Evolutionary conservation across 2,888 invertebrate genomes (phyloP).

Genomic region (Cryptops parisi): DNA sequence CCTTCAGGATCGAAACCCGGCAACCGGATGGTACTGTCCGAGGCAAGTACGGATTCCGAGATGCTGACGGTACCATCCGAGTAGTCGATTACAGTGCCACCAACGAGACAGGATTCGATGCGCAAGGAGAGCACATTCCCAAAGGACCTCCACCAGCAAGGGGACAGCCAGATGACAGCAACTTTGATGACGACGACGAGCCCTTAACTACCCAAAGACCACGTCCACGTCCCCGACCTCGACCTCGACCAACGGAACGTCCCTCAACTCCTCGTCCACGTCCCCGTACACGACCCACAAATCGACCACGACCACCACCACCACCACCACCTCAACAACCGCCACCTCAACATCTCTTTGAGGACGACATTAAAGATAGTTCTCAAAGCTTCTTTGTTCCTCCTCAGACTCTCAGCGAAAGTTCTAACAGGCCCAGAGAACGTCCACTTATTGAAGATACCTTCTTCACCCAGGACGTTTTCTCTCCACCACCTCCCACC

Average conservation of each 20-base stretch:
- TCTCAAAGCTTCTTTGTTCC: background rate
- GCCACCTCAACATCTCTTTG: slow-evolving; percentile 2
- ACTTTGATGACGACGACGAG: slow-evolving; percentile 9
- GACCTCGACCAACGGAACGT: background rate
- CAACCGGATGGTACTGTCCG: slow-evolving; percentile 12
- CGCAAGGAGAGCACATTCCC: slow-evolving; percentile 14
- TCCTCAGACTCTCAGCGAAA: background rate
- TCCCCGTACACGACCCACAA: background rate
- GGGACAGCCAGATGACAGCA: background rate
- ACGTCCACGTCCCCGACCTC: background rate
- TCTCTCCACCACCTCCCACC: background rate
- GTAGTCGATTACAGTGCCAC: slow-evolving; percentile 18
- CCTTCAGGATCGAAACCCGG: slow-evolving; percentile 14
- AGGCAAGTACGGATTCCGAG: slow-evolving; percentile 19
- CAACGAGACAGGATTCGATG: slow-evolving; percentile 16
- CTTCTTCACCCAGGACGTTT: background rate
- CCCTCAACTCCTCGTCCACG: slow-evolving; percentile 6
- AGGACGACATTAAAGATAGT: slow-evolving; percentile 1
- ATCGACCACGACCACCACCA: background rate
- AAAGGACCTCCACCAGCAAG: slow-evolving; percentile 14
- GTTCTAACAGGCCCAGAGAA: background rate
- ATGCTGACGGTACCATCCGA: slow-evolving; percentile 15
- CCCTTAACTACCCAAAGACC: background rate
- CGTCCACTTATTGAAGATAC: background rate
- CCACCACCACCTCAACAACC: background rate